Base-by-base conservation (phyloP, 2,888 invertebrate genomes). In the Agriopis leucophaearia region DNA sequence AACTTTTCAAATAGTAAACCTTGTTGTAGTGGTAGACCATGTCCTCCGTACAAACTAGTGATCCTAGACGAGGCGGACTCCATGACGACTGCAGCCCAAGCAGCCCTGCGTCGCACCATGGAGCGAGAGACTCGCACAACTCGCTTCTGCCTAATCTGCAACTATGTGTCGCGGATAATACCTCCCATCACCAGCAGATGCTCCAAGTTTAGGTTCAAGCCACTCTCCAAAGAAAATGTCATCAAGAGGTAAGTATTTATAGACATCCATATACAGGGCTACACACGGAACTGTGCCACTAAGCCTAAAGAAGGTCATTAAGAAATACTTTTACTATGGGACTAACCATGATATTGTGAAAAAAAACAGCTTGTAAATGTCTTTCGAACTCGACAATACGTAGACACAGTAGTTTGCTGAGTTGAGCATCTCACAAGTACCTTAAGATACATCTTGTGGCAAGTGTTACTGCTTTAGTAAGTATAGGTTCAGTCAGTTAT, bases 31-130 rank as follows among this genome's bases (percentile, higher is more conserved):
- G 98, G 98, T 0, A 95, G 96, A 71, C 96, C 97, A 6, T 99
- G 99, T 89, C 99, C 99, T 1, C 96, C 99, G 0, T 98, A 99
- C 84, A 99, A 99, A 93, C 96, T 99, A 36, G 96, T 99, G 7
- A 99, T 99, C 74, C 94, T 99, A 18, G 99, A 99, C 86, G 99
- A 99, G 93, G 99, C 99, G 0, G 99, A 99, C 86, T 99, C 99
- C 0, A 99, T 99, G 99, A 99, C 99, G 0, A 95, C 95, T 74
- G 97, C 98, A 5, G 99, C 99, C 0, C 99, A 99, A 72, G 97
- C 99, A 10, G 99, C 99, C 0, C 92, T 99, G 18, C 96, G 99
- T 71, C 96, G 99, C 70, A 99, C 99, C 1, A 99, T 99, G 98
- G 99, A 99, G 87, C 97, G 97, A 79, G 97, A 99, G 88, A 97